phyloP scores from a whole-genome alignment of 2,797 vertebrate species.

The Crocidura indochinensis region DNA sequence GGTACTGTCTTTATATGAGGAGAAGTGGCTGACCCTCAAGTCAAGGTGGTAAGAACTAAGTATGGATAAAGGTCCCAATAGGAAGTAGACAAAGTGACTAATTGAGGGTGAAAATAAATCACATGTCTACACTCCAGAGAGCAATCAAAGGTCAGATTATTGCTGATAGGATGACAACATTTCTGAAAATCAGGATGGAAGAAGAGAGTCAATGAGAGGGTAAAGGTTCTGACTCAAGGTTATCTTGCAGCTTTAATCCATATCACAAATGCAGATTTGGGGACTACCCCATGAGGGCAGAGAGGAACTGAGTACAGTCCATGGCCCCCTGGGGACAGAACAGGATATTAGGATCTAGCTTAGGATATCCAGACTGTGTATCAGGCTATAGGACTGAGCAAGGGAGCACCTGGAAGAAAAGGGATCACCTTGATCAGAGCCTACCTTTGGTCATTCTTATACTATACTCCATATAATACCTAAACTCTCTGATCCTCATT shows the following conservation, averaged over 20 bases:
- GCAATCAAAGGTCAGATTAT: too few relatives aligned
- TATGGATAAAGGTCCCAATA: too few relatives aligned
- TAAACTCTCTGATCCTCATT: neutral
- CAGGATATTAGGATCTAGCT: neutral
- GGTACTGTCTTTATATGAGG: neutral
- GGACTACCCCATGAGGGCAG: neutral
- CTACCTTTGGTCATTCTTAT: neutral
- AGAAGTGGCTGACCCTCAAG: neutral
- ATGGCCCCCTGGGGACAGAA: neutral
- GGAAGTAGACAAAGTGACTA: neutral
- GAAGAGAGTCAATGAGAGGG: neutral
- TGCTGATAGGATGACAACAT: too few relatives aligned
- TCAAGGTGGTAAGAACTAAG: neutral
- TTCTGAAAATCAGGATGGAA: neutral
- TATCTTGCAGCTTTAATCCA: neutral
- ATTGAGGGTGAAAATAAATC: too few relatives aligned
- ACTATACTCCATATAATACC: too few relatives aligned
- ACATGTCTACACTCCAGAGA: too few relatives aligned
- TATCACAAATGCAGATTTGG: neutral
- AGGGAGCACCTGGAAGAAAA: neutral
- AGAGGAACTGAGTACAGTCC: too few relatives aligned
- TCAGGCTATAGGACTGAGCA: neutral
- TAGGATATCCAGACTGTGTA: fast-evolving
- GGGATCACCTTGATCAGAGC: neutral
- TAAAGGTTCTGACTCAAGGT: too few relatives aligned